phyloP scores from a whole-genome alignment of 1,140 invertebrate genomes.

The Mamestra configurata region DNA sequence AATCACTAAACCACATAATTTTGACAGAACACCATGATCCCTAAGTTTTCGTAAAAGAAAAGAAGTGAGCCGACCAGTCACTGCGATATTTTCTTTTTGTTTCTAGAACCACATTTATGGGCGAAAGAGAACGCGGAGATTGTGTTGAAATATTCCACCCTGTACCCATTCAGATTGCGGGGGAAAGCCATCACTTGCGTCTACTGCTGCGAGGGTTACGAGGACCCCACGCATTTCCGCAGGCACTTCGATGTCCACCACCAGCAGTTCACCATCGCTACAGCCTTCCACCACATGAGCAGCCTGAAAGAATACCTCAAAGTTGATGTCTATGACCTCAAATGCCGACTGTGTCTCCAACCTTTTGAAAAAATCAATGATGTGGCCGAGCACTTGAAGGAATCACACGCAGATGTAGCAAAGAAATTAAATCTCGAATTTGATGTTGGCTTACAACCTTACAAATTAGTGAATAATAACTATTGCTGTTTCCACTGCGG shows the following conservation, averaged over 20 bases:
- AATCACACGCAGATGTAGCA: constrained; percentile 54
- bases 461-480: constrained; percentile 71
- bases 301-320: constrained; percentile 61
- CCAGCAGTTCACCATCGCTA: constrained; percentile 54
- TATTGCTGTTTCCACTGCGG: constrained; percentile 72
- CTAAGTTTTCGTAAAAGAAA: background rate
- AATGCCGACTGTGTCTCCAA: constrained; percentile 57
- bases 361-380: constrained; percentile 56
- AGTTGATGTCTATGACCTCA: constrained; percentile 58
- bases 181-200: constrained; percentile 76
- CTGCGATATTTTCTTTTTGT: constrained; percentile 63
- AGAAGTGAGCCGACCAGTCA: constrained; percentile 51
- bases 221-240: constrained; percentile 59
- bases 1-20: too few species aligned
- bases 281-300: constrained; percentile 60
- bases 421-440: constrained; percentile 62
- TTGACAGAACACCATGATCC: too few species aligned
- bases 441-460: constrained; percentile 72
- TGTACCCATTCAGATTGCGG: constrained; percentile 78
- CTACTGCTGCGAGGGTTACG: constrained; percentile 75
- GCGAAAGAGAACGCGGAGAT: constrained; percentile 79
- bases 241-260: constrained; percentile 58
- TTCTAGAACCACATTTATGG: constrained; percentile 61
- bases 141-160: constrained; percentile 78
- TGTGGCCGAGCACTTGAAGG: constrained; percentile 53